Percentiles rank a stretch among this genome's conserved stretches.
These are phyloP conservation scores for Semnornis frantzii DNA, from an alignment of 2,113 vertebrate genomes.

Conservation along the genomic window DNA sequence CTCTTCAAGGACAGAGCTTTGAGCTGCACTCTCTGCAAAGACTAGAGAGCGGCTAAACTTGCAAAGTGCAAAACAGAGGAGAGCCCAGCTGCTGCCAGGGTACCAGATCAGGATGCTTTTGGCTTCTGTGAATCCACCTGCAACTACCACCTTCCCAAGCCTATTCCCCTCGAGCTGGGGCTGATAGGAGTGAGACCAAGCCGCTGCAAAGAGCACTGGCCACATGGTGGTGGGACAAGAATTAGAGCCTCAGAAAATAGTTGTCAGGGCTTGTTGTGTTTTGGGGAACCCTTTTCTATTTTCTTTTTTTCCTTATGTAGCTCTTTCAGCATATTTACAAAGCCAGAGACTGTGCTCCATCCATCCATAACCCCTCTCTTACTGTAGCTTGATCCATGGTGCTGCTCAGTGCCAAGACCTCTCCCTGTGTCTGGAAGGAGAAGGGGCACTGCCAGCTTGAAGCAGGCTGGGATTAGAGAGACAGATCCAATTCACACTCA, in stretches of 20 bases:
- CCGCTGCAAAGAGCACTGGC: background rate
- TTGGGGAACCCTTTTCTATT: background rate
- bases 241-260: background rate
- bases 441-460: background rate
- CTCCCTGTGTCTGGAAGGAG: constrained; percentile 40
- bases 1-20: background rate
- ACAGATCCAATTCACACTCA: constrained; percentile 13
- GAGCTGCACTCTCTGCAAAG: background rate
- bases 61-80: background rate
- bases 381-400: background rate
- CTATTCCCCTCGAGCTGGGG: background rate
- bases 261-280: background rate
- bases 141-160: background rate
- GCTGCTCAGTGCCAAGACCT: constrained; percentile 20
- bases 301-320: background rate
- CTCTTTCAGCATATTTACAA: background rate
- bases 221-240: background rate
- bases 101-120: background rate
- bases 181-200: background rate
- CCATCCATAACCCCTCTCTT: background rate
- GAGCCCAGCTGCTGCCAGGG: fast-evolving
- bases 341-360: background rate
- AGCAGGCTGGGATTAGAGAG: background rate
- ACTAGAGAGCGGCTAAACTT: background rate
- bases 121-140: background rate